Evolutionary conservation across 2,888 invertebrate genomes (phyloP).

Genomic region (Aleiodes leptofemur): DNA sequence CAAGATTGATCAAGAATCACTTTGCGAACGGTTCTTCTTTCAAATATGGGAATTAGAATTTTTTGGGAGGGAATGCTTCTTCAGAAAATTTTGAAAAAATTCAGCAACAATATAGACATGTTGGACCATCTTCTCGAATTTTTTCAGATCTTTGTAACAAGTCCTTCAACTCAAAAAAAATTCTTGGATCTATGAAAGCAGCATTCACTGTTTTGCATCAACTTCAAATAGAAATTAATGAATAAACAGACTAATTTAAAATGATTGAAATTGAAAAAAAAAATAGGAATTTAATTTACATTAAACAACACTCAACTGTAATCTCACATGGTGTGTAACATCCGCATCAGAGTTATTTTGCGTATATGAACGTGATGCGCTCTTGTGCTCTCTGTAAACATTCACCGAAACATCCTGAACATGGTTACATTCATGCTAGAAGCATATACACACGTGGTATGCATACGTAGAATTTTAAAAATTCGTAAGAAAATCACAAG

Average conservation of each 20-base stretch:
- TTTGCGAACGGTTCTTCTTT: too few species aligned
- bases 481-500: conserved; percentile 50
- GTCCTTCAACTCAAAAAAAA: too few species aligned
- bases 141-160: too few species aligned
- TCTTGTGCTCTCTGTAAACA: conserved; percentile 50
- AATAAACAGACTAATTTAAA: conserved; percentile 5
- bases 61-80: too few species aligned
- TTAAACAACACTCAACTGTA: conserved; percentile 33
- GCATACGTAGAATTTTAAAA: conserved; percentile 42
- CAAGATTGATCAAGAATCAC: too few species aligned
- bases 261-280: background rate
- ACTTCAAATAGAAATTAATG: background rate
- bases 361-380: conserved; percentile 37
- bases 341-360: conserved; percentile 42
- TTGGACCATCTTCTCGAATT: too few species aligned
- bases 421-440: conserved; percentile 41
- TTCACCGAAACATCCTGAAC: conserved; percentile 52
- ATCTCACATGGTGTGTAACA: conserved; percentile 35
- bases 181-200: too few species aligned
- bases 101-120: too few species aligned
- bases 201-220: too few species aligned
- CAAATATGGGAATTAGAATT: too few species aligned
- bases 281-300: conserved; percentile 20
- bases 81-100: too few species aligned
- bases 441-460: conserved; percentile 51